Evolutionary conservation across 2,888 invertebrate species (phyloP), one percentile per base, ranked within the genome.

Genomic region (Noctua pronuba): DNA sequence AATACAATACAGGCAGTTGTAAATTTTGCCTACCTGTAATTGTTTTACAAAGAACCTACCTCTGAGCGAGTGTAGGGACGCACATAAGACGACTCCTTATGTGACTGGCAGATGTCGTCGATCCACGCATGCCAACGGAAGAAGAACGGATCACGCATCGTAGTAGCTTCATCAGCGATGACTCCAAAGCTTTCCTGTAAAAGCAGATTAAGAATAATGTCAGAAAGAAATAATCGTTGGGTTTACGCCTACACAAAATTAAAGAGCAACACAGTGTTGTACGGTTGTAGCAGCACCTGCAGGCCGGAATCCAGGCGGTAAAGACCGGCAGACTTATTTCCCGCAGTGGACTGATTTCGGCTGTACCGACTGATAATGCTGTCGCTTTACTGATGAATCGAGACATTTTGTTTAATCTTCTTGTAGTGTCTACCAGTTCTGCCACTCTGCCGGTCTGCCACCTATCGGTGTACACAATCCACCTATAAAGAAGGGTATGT

Each of bases 101-200:
- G 97, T 85, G 97, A 97, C 86, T 98, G 97, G 97, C 98, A 98
- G 49, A 98, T 93, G 82, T 97, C 97, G 88, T 98, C 98, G 68
- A 98, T 97, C 92, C 97, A 98, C 1, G 98, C 97, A 91, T 99
- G 99, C 98, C 98, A 98, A 91, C 98, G 97, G 95, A 98, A 99
- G 96, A 99, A 99, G 82, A 98, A 96, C 0, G 99, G 98, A 94
- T 99, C 99, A 69, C 98, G 97, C 98, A 99, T 98, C 0, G 98
- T 98, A 0, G 98, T 98, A 0, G 98, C 97, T 7, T 98, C 97
- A 90, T 98, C 98, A 0, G 98, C 98, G 97, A 99, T 98, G 0
- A 98, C 97, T 46, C 98, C 97, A 88, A 98, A 98, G 2, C 97
- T 97, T 96, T 99, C 98, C 98, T 98, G 90, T 64, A 88, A 62